Base-by-base conservation (phyloP, 1,140 invertebrate genomes). In the Anagrus nilaparvatae region DNA sequence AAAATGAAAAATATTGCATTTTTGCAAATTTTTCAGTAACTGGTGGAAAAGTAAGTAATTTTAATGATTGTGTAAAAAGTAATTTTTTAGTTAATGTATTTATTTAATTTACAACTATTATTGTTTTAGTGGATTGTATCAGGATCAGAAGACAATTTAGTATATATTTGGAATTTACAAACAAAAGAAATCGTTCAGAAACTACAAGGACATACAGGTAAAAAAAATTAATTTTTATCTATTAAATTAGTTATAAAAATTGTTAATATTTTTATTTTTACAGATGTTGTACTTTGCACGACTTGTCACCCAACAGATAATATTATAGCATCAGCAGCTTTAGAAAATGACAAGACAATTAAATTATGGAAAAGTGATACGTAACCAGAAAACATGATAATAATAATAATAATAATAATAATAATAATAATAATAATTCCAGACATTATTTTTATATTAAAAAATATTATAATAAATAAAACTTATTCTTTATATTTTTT, bases 21-120 rank as follows among this genome's bases (percentile, higher is more conserved):
- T 99, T 99, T 71, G 95, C 97, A 17, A 99, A 99, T 69, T 99
- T 99, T 65, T 99, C 95, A 37, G 94, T 99, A 4, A 99, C 97
- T 31, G 97, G 96, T 45, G 96, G 95, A 64, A 99, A 98, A 78
- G 90, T 91, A 65, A 63, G 39, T 40, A n/a, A 29, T 13, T 17
- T 30, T 30, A n/a, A 9, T n/a, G 14, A 7, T n/a, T 27, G 24
- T 27, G 24, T n/a, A 8, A 27, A 27, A 6, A 27, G 12, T 44
- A 39, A 5, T 28, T 7, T 34, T 43, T 33, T 28, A 3, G 16
- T 20, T 20, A 29, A 5, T 20, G 6, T 28, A 32, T 28, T 41
- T 29, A 14, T 48, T 42, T 43, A 48, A 27, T 35, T 31, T 23
- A 24, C 17, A 37, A 38, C 18, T 50, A 48, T 54, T 54, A 40